Evolutionary conservation across 2,888 invertebrate species (phyloP), one percentile per base, ranked within the genome.

Genomic region (Andrena bicolor): DNA sequence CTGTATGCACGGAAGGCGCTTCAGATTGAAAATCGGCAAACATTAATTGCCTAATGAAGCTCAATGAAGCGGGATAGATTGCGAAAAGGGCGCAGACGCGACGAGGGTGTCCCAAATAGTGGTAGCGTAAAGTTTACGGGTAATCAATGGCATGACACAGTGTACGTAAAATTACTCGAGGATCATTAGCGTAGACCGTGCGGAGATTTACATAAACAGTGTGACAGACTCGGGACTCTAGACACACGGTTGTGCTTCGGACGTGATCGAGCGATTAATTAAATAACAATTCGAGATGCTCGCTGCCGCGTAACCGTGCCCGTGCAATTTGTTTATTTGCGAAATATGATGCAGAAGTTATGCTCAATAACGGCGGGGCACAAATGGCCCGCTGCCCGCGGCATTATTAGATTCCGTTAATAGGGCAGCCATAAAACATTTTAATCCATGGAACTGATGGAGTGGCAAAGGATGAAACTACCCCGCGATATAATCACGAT

Each of bases 121-220:
- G 65, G 73, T 72, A 76, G 77, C 72, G 68, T 53, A 49, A 76
- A 73, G 83, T 72, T 80, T 71, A 73, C 71, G 69, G 77, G 83
- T 80, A 89, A 88, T 88, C 88, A 88, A 88, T 88, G 89, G 80
- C 80, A 85, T 66, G 65, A 64, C 73, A 64, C 63, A 69, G 65
- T 53, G 68, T 58, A 69, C 68, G 49, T 76, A 68, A 80, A 84
- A 74, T 75, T 80, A 65, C 53, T 70, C 41, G 56, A 69, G 48
- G 56, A 76, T 56, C 70, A 56, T 83, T 58, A 48, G 56, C 71
- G 64, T 51, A 60, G 23, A 32, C 48, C 30, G 60, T 35, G 63
- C 60, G 53, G 23, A n/a, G 51, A 69, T 65, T 60, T 61, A 61
- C 56, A 53, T 60, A 60, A 74, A 66, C 48, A 63, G 23, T 63